phyloP scores from a whole-genome alignment of 2,888 invertebrate species.

The Willowsia nigromaculata region DNA sequence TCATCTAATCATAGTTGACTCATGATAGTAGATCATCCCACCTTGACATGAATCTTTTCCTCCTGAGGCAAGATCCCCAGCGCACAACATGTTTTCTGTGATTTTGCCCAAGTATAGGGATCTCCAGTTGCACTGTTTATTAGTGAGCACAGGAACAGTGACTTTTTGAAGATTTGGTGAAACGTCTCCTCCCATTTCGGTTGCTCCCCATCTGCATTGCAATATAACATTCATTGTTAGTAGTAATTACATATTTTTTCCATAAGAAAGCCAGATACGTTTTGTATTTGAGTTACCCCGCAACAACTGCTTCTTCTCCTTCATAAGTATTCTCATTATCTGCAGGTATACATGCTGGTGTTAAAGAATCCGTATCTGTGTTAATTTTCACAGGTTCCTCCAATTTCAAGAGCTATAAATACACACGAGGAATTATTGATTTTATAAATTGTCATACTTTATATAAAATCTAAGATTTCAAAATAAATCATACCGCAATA shows the following conservation, averaged over 20 bases:
- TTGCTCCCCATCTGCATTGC: slow-evolving; percentile 66
- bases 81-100: slow-evolving; percentile 70
- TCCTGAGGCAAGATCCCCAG: slow-evolving; percentile 66
- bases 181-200: slow-evolving; percentile 67
- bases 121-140: slow-evolving; percentile 73
- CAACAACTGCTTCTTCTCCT: slow-evolving; percentile 65
- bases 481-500: slow-evolving; percentile 73
- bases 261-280: no score
- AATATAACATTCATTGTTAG: no score
- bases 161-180: slow-evolving; percentile 67
- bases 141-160: slow-evolving; percentile 67
- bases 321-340: slow-evolving; percentile 63
- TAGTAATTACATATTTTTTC: no score
- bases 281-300: no score
- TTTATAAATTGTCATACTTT: no score
- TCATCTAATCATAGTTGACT: no score
- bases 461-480: no score
- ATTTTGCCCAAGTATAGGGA: slow-evolving; percentile 71
- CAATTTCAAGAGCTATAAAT: slow-evolving; percentile 56
- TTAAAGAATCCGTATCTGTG: neutral
- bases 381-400: slow-evolving; percentile 55
- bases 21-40: neutral
- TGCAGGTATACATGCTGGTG: slow-evolving; percentile 65
- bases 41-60: slow-evolving; percentile 73
- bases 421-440: neutral